Evolutionary conservation across 1,140 invertebrate species (phyloP).

Genomic region (Heliconius himera): DNA sequence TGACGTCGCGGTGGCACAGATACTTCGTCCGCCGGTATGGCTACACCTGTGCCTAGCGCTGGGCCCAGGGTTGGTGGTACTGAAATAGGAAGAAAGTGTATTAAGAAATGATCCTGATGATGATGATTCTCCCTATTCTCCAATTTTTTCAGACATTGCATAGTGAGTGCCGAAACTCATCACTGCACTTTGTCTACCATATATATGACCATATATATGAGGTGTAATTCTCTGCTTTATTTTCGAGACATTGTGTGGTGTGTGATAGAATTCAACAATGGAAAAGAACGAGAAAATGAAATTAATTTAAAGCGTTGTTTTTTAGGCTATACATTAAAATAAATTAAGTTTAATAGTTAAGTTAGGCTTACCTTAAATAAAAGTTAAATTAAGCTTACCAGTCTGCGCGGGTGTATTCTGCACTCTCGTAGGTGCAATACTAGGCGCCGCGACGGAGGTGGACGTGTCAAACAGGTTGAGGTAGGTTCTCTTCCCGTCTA

Average conservation of each 20-base stretch:
- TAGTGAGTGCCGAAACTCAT: too few relatives aligned
- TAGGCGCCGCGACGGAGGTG: conserved; percentile 51
- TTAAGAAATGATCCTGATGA: not conserved
- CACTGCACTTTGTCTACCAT: too few relatives aligned
- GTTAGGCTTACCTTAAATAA: too few relatives aligned
- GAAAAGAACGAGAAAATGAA: too few relatives aligned
- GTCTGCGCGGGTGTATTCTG: conserved; percentile 53
- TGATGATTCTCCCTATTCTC: too few relatives aligned
- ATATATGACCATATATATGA: too few relatives aligned
- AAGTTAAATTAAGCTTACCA: conserved; percentile 54
- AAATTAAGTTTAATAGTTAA: too few relatives aligned
- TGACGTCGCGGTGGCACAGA: conserved; percentile 47
- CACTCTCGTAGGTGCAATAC: conserved; percentile 67
- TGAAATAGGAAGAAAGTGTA: not conserved
- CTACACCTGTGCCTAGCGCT: conserved; percentile 78
- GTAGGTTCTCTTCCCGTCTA: conserved; percentile 94
- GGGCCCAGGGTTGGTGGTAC: conserved; percentile 41
- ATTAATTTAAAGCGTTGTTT: too few relatives aligned
- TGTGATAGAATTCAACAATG: too few relatives aligned
- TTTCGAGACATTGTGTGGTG: too few relatives aligned
- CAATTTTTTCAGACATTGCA: too few relatives aligned
- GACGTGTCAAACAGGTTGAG: conserved; percentile 88
- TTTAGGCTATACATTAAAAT: not conserved
- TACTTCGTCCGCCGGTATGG: conserved; percentile 74
- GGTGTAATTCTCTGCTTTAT: too few relatives aligned